Evolutionary conservation across 2,113 vertebrate species (phyloP).

Genomic region (Cyprinodon tularosa): DNA sequence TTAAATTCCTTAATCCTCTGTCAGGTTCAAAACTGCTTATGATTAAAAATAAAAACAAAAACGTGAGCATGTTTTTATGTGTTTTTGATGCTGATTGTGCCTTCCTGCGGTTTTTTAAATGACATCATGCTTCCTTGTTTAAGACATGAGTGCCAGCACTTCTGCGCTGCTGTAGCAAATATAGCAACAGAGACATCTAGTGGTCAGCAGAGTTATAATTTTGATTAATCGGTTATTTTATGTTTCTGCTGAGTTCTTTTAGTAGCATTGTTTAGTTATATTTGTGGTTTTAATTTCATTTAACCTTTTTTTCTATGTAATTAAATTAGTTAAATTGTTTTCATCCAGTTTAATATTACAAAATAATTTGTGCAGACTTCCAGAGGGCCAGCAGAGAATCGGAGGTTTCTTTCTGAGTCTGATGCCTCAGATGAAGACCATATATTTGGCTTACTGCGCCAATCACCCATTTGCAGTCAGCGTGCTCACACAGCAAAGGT

Average conservation of each 20-base stretch:
- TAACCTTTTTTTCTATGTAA: neutral
- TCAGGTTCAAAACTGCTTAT: neutral
- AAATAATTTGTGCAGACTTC: constrained; percentile 77
- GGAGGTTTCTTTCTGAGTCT: constrained; percentile 92
- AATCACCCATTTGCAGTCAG: constrained; percentile 93
- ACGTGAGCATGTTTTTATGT: neutral
- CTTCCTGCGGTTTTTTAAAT: no score
- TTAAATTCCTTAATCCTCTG: neutral
- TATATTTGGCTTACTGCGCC: constrained; percentile 93
- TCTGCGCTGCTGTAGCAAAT: neutral
- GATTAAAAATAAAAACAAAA: neutral
- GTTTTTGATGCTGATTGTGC: neutral
- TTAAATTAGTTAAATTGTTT: neutral
- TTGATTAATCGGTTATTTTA: neutral
- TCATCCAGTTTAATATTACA: neutral
- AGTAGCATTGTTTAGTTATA: no score
- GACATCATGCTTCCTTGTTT: no score
- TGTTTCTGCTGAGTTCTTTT: neutral
- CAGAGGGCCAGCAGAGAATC: constrained; percentile 92
- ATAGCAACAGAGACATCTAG: constrained; percentile 59
- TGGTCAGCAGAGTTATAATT: constrained; percentile 16
- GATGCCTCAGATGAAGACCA: constrained; percentile 89
- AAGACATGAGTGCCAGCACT: no score
- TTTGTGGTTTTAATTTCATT: no score
- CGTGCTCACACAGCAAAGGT: constrained; percentile 96